Conservation (phyloP, 2,113 vertebrate genomes). For the Coreoperca whiteheadi region DNA sequence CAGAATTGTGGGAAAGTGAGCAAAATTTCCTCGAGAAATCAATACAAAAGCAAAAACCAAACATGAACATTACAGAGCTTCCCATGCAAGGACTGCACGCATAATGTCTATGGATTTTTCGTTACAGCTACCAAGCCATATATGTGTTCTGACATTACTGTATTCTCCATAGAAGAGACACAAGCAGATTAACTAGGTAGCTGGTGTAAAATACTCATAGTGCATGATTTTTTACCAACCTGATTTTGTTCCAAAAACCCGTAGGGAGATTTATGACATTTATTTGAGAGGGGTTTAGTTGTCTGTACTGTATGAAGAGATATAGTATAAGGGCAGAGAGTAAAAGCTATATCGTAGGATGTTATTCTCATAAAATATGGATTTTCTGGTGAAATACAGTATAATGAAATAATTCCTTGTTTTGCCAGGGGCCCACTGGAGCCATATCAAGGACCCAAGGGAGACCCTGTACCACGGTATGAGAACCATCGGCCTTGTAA, state of each 20-base stretch:
- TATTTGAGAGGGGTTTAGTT: slow-evolving; percentile 1
- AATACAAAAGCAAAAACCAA: neutral
- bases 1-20: neutral
- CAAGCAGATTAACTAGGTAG: neutral
- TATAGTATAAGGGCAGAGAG: neutral
- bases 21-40: neutral
- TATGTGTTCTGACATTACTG: neutral
- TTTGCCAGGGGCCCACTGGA: slow-evolving; percentile 37
- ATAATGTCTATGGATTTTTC: too few species aligned
- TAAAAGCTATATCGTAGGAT: neutral
- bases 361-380: slow-evolving; percentile 2
- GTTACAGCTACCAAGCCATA: neutral
- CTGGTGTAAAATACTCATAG: neutral
- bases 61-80: neutral
- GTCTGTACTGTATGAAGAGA: neutral
- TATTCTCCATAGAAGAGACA: neutral
- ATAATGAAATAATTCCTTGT: slow-evolving; percentile 39
- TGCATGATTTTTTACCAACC: neutral
- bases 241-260: neutral
- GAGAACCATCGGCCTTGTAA: slow-evolving; percentile 52
- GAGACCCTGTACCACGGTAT: slow-evolving; percentile 14
- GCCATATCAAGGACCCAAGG: slow-evolving; percentile 27
- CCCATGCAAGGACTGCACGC: neutral
- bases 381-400: slow-evolving; percentile 32
- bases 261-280: slow-evolving; percentile 8